These are phyloP conservation scores for Melanostigma gelatinosum DNA, from an alignment of 2,113 vertebrate genomes.

Conservation along the genomic window DNA sequence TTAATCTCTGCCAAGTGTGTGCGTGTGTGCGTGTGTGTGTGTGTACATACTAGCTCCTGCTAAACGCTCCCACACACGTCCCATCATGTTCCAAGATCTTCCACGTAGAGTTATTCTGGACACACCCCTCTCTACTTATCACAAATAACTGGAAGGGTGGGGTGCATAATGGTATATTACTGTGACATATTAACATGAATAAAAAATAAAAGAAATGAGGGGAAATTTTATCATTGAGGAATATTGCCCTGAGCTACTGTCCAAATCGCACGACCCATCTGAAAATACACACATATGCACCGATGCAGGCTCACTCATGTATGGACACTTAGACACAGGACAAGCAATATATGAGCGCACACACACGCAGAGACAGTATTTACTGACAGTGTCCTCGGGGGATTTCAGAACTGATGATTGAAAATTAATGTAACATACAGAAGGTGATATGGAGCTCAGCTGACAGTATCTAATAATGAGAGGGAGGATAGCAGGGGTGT, in stretches of 20 bases:
- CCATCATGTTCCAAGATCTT: conserved; percentile 48
- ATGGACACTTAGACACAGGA: background rate
- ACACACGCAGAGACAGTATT: conserved; percentile 18
- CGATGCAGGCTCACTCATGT: conserved; percentile 1
- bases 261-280: conserved; percentile 13
- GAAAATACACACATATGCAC: conserved; percentile 23
- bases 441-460: conserved; percentile 39
- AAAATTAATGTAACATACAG: conserved; percentile 50
- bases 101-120: background rate
- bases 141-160: conserved; percentile 11
- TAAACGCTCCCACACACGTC: conserved; percentile 32
- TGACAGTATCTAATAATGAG: conserved; percentile 42
- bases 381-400: conserved; percentile 24
- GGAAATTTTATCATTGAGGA: conserved; percentile 34
- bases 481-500: conserved; percentile 15
- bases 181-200: conserved; percentile 26
- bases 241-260: conserved; percentile 28
- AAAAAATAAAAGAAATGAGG: conserved; percentile 11
- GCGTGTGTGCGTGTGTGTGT: conserved; percentile 6
- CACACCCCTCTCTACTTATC: conserved; percentile 11
- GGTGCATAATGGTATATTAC: conserved; percentile 1
- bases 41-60: conserved; percentile 4
- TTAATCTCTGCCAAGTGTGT: background rate
- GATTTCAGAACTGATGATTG: conserved; percentile 28
- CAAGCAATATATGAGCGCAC: background rate